These are phyloP conservation scores for Lysandra coridon DNA, from an alignment of 2,888 invertebrate species.

Conservation along the genomic window DNA sequence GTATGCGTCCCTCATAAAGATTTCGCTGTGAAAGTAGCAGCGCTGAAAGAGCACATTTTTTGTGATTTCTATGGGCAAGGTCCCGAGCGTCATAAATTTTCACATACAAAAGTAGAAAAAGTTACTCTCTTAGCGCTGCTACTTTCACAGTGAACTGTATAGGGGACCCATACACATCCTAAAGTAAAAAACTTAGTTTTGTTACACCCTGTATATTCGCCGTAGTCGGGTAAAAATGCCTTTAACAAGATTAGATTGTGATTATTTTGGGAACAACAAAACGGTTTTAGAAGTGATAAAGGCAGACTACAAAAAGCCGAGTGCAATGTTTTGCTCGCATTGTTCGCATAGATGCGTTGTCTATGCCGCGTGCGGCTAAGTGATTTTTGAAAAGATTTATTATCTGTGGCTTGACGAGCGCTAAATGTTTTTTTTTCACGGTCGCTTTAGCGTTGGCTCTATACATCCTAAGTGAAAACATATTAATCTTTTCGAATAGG, in stretches of 20 bases:
- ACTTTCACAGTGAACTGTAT: too few relatives aligned
- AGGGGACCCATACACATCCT: too few relatives aligned
- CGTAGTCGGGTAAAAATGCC: not conserved
- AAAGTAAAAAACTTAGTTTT: too few relatives aligned
- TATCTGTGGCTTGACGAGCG: constrained; percentile 35
- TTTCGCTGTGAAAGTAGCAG: too few relatives aligned
- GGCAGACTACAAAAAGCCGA: constrained; percentile 34
- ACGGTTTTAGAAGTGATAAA: constrained; percentile 36
- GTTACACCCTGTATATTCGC: too few relatives aligned
- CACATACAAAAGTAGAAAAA: too few relatives aligned
- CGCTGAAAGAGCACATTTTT: too few relatives aligned
- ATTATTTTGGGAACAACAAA: constrained; percentile 15
- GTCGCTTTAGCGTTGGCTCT: not conserved
- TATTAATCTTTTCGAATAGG: not conserved
- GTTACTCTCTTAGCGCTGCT: too few relatives aligned
- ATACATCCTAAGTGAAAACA: constrained; percentile 21
- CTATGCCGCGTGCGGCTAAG: constrained; percentile 37
- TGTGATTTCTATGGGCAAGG: too few relatives aligned
- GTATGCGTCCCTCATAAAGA: too few relatives aligned
- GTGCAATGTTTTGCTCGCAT: constrained; percentile 39
- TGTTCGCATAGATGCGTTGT: constrained; percentile 39
- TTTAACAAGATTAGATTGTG: not conserved
- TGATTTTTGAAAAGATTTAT: constrained; percentile 42
- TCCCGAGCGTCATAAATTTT: too few relatives aligned
- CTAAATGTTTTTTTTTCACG: constrained; percentile 30